phyloP scores from a whole-genome alignment of 2,113 vertebrate genomes.

The Brienomyrus longianalis region DNA sequence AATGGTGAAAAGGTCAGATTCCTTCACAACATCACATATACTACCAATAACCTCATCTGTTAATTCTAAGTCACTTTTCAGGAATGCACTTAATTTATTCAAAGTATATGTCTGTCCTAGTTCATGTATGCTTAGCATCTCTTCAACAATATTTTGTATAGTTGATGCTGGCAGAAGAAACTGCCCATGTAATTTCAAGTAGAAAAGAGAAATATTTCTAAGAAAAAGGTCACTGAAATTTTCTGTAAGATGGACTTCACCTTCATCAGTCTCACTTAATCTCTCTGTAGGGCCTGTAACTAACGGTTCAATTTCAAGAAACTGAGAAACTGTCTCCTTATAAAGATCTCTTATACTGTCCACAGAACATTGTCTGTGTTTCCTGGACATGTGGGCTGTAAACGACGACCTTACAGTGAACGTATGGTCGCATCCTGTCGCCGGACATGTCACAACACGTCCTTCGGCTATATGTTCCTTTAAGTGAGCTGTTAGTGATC shows the following conservation, averaged over 20 bases:
- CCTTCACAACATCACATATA: constrained; percentile 28
- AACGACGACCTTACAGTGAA: constrained; percentile 17
- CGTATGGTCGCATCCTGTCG: constrained; percentile 18
- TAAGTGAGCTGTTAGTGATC: constrained; percentile 13
- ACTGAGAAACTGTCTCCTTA: background rate
- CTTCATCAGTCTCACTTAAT: background rate
- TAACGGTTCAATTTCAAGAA: background rate
- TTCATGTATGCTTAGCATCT: constrained; percentile 26
- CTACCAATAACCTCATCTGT: constrained; percentile 29
- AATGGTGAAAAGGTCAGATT: constrained; percentile 32
- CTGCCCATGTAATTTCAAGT: constrained; percentile 6
- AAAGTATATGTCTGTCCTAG: constrained; percentile 33
- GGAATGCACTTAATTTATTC: constrained; percentile 28
- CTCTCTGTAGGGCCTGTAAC: background rate
- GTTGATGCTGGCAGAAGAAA: constrained; percentile 37
- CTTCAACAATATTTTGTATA: constrained; percentile 32
- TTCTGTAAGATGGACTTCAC: background rate
- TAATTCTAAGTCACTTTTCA: background rate
- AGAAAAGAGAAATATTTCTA: constrained; percentile 35
- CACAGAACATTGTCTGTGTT: constrained; percentile 14
- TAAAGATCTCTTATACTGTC: background rate
- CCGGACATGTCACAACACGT: constrained; percentile 14
- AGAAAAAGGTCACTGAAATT: constrained; percentile 13
- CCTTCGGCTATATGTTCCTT: constrained; percentile 21
- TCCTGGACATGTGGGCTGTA: constrained; percentile 26